Evolutionary conservation across 2,888 invertebrate species (phyloP).

Genomic region (Andrena hattorfiana): DNA sequence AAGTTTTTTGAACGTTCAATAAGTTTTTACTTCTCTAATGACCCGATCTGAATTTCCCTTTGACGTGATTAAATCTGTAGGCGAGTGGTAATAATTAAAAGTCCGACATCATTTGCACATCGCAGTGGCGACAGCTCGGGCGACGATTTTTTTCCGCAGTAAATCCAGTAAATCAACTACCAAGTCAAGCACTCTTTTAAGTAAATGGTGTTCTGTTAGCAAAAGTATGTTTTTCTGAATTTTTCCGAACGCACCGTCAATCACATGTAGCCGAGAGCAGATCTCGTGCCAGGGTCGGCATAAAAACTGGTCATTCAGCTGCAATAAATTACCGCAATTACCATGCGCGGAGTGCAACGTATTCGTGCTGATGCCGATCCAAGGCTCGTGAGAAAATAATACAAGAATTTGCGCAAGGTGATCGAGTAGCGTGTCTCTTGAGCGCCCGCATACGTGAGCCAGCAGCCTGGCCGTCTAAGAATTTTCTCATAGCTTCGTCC

Average conservation of each 20-base stretch:
- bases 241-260: conserved; percentile 7
- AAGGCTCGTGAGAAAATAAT: conserved; percentile 72
- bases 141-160: conserved; percentile 2
- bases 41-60: background rate
- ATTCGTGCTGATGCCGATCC: conserved; percentile 52
- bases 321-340: conserved; percentile 63
- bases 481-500: conserved; percentile 75
- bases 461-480: conserved; percentile 51
- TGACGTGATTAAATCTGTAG: background rate
- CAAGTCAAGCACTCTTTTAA: background rate
- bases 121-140: background rate
- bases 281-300: conserved; percentile 28
- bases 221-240: conserved; percentile 24
- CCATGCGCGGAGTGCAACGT: conserved; percentile 46
- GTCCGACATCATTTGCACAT: background rate
- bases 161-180: conserved; percentile 3
- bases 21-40: background rate
- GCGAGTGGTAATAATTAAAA: background rate
- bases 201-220: conserved; percentile 32
- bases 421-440: conserved; percentile 71
- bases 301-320: conserved; percentile 50
- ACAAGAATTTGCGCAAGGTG: conserved; percentile 76
- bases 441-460: conserved; percentile 58
- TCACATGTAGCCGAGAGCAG: conserved; percentile 19
- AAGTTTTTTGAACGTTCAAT: background rate